phyloP scores from a whole-genome alignment of 2,113 vertebrate genomes.

The Epinephelus lanceolatus region DNA sequence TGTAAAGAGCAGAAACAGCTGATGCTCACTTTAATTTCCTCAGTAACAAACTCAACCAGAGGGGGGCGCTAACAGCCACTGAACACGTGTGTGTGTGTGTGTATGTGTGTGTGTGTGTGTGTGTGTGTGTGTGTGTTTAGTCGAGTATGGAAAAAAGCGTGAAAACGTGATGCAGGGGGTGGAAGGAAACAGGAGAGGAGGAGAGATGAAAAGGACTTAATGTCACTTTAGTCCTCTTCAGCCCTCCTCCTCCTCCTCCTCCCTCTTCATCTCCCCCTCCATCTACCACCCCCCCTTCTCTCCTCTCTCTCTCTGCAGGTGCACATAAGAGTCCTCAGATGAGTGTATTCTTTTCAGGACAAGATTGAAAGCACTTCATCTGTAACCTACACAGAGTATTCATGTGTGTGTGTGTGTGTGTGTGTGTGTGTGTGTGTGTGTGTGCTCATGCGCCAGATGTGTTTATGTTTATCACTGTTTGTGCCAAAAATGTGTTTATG shows the following conservation, averaged over 20 bases:
- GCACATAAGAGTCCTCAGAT: slow-evolving; percentile 75
- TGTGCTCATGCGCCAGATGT: slow-evolving; percentile 31
- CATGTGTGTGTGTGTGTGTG: slow-evolving; percentile 35
- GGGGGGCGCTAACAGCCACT: slow-evolving; percentile 10
- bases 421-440: slow-evolving; percentile 44
- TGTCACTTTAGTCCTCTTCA: slow-evolving; percentile 52
- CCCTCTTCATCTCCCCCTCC: background rate
- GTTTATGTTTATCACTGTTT: slow-evolving; percentile 8
- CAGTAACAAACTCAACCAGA: background rate
- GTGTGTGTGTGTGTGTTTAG: background rate
- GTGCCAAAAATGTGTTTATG: background rate
- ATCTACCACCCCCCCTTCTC: background rate
- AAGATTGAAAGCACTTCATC: slow-evolving; percentile 77
- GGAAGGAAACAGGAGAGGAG: background rate
- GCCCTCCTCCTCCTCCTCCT: slow-evolving; percentile 6
- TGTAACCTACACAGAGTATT: slow-evolving; percentile 62
- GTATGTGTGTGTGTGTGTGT: slow-evolving; percentile 2
- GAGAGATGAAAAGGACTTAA: slow-evolving; percentile 53
- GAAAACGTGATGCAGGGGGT: background rate
- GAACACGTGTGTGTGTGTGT: background rate
- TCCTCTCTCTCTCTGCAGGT: slow-evolving; percentile 63
- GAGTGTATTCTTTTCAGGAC: slow-evolving; percentile 71
- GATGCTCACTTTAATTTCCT: too few species aligned
- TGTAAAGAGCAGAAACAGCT: too few species aligned
- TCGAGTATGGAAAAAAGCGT: background rate